phyloP scores from a whole-genome alignment of 1,140 invertebrate species.

The Homarus americanus region DNA sequence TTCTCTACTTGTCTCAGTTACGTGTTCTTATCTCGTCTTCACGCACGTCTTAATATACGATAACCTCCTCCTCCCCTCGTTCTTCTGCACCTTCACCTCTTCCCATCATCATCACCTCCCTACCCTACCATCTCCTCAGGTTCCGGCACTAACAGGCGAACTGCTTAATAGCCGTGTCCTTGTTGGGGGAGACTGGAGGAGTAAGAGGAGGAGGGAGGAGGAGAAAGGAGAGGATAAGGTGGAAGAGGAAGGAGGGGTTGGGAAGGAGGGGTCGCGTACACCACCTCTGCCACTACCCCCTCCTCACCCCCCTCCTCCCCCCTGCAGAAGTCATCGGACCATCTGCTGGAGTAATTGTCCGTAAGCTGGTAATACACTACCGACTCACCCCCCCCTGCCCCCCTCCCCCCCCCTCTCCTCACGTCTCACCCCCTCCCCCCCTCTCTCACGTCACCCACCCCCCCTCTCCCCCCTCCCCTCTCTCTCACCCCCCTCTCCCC shows the following conservation, averaged over 20 bases:
- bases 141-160: constrained; percentile 36
- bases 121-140: not conserved
- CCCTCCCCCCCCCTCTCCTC: constrained; percentile 25
- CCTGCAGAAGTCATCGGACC: not conserved
- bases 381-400: not conserved
- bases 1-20: not conserved
- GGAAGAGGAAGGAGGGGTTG: not conserved
- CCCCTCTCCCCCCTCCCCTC: not conserved
- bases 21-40: constrained; percentile 1
- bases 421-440: not conserved
- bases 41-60: too few relatives aligned
- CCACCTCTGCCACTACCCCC: not conserved
- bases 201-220: too few relatives aligned
- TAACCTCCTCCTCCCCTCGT: not conserved
- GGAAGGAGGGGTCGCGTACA: not conserved
- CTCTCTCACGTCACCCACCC: not conserved
- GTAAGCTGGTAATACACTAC: constrained; percentile 21
- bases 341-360: constrained; percentile 33
- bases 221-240: too few relatives aligned
- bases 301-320: constrained; percentile 1
- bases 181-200: too few relatives aligned
- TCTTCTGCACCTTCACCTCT: not conserved
- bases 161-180: constrained; percentile 60
- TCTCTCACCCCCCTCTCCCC: not conserved
- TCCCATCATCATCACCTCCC: not conserved